Percentiles rank a stretch among this genome's conserved stretches.
phyloP scores from a whole-genome alignment of 2,888 invertebrate species.

The Agonopterix heracliana region DNA sequence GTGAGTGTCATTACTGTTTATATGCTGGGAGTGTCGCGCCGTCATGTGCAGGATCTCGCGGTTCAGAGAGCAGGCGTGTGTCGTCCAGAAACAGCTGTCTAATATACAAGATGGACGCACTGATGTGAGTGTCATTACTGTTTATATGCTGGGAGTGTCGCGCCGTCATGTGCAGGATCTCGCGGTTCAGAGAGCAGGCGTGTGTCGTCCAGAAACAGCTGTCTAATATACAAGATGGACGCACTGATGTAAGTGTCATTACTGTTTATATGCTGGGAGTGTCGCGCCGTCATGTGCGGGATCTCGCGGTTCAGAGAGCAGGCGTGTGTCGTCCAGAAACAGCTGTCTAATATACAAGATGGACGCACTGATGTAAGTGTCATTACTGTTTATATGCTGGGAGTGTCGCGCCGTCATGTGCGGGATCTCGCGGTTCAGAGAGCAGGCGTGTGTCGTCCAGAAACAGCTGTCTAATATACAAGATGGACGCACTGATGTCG shows the following conservation, averaged over 20 bases:
- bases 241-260: conserved; percentile 24
- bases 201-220: conserved; percentile 36
- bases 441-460: too few relatives aligned
- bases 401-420: too few relatives aligned
- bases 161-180: conserved; percentile 32
- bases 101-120: conserved; percentile 26
- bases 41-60: conserved; percentile 27
- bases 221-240: conserved; percentile 26
- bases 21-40: conserved; percentile 55
- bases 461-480: too few relatives aligned
- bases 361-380: conserved; percentile 29
- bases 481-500: too few relatives aligned
- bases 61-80: conserved; percentile 37
- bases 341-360: conserved; percentile 26
- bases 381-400: too few relatives aligned
- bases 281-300: conserved; percentile 32
- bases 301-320: conserved; percentile 34
- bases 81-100: conserved; percentile 32
- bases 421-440: too few relatives aligned
- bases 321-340: conserved; percentile 36
- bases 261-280: conserved; percentile 51
- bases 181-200: conserved; percentile 32
- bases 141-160: conserved; percentile 56
- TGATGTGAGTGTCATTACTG: conserved; percentile 22
- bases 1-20: conserved; percentile 23